Percentiles rank a stretch among this genome's conserved stretches.
phyloP scores from a whole-genome alignment of 2,888 invertebrate species.

The Trissolcus japonicus region DNA sequence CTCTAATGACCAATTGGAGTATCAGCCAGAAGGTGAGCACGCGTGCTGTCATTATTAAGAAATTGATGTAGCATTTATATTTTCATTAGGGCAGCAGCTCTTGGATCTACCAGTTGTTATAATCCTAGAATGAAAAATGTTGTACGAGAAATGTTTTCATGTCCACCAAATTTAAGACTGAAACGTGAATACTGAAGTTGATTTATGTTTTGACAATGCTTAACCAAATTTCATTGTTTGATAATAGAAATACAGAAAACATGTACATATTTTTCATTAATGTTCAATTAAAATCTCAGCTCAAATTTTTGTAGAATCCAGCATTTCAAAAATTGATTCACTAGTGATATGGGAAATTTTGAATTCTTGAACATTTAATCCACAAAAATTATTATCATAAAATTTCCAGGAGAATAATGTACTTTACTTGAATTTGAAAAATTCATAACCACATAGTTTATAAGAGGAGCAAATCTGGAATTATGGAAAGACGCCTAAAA shows the following conservation, averaged over 20 bases:
- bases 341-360: too few relatives aligned
- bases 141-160: constrained; percentile 18
- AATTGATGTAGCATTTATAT: constrained; percentile 51
- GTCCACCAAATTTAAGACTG: constrained; percentile 16
- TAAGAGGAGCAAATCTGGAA: background rate
- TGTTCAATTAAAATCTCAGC: too few relatives aligned
- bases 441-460: too few relatives aligned
- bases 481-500: constrained; percentile 61
- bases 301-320: too few relatives aligned
- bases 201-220: constrained; percentile 47
- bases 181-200: constrained; percentile 23
- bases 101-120: constrained; percentile 12
- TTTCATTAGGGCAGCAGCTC: constrained; percentile 36
- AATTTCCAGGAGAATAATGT: too few relatives aligned
- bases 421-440: too few relatives aligned
- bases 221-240: too few relatives aligned
- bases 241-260: too few relatives aligned
- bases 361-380: too few relatives aligned
- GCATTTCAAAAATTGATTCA: too few relatives aligned
- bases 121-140: constrained; percentile 38
- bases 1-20: constrained; percentile 26
- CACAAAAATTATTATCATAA: too few relatives aligned
- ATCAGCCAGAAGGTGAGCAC: constrained; percentile 11
- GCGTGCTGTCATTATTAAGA: constrained; percentile 26
- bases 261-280: too few relatives aligned